These are phyloP conservation scores for Paramuricea clavata DNA, from an alignment of 92 coral and sea anemone species.

Conservation along the genomic window DNA sequence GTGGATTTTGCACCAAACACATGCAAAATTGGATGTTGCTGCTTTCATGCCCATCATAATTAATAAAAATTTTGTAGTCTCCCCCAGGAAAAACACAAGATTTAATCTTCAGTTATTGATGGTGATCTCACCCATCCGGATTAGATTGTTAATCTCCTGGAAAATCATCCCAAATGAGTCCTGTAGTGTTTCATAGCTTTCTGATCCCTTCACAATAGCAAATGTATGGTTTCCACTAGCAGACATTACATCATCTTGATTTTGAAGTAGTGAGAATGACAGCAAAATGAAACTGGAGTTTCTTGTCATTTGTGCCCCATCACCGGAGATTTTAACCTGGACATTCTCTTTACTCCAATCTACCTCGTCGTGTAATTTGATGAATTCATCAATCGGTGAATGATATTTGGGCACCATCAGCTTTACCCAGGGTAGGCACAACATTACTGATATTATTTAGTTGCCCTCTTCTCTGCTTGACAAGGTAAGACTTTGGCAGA, in stretches of 20 bases:
- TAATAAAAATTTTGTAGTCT: slow-evolving; percentile 70
- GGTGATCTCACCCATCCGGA: not conserved
- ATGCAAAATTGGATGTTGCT: slow-evolving; percentile 68
- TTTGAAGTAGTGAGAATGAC: slow-evolving; percentile 42
- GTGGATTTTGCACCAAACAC: slow-evolving; percentile 71
- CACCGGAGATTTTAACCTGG: slow-evolving; percentile 68
- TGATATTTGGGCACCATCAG: slow-evolving; percentile 70
- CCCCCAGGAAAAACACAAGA: slow-evolving; percentile 63
- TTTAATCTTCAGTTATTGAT: slow-evolving; percentile 24
- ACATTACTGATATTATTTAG: slow-evolving; percentile 74
- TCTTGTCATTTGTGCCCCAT: slow-evolving; percentile 61
- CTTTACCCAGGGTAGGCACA: slow-evolving; percentile 65
- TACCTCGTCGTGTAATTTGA: slow-evolving; percentile 2
- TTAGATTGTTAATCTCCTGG: slow-evolving; percentile 33
- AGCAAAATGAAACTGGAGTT: slow-evolving; percentile 38
- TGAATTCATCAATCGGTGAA: slow-evolving; percentile 45
- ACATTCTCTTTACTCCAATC: slow-evolving; percentile 45
- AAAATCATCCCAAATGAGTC: slow-evolving; percentile 32
- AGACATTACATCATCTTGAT: slow-evolving; percentile 35
- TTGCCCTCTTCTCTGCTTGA: slow-evolving; percentile 70
- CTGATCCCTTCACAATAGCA: slow-evolving; percentile 47
- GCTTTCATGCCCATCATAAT: slow-evolving; percentile 71
- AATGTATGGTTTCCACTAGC: slow-evolving; percentile 43
- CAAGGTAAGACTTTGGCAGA: slow-evolving; percentile 68
- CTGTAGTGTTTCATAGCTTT: slow-evolving; percentile 43